These are phyloP conservation scores for Aphaenogaster ashmeadi DNA, from an alignment of 1,140 invertebrate species.

Conservation along the genomic window DNA sequence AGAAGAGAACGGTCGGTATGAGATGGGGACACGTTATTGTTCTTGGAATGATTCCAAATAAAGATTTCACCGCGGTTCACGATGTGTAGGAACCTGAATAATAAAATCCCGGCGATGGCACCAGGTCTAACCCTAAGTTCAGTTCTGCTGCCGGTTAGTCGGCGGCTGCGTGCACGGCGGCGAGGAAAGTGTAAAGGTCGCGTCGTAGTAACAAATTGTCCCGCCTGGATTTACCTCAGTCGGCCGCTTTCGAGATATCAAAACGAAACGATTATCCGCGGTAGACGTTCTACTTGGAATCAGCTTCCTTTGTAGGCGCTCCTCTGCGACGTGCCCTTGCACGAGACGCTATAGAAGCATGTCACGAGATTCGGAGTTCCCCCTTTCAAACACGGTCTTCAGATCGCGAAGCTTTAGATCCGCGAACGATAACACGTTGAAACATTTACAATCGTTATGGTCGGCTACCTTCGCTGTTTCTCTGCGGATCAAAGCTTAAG, in stretches of 20 bases:
- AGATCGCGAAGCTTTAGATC: slow-evolving; percentile 31
- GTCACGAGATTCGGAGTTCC: slow-evolving; percentile 28
- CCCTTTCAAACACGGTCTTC: slow-evolving; percentile 27
- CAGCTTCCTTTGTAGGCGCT: slow-evolving; percentile 38
- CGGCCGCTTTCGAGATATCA: slow-evolving; percentile 70
- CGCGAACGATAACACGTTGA: slow-evolving; percentile 32
- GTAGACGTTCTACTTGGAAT: slow-evolving; percentile 68
- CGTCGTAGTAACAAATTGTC: slow-evolving; percentile 77
- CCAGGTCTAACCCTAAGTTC: slow-evolving; percentile 79
- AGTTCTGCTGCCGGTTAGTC: slow-evolving; percentile 71
- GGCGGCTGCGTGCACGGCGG: slow-evolving; percentile 27
- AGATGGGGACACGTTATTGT: slow-evolving; percentile 85
- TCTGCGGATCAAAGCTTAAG: background rate
- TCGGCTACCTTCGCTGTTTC: background rate
- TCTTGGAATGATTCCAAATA: slow-evolving; percentile 88
- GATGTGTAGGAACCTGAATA: slow-evolving; percentile 84
- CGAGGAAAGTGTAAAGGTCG: slow-evolving; percentile 69
- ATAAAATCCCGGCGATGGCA: slow-evolving; percentile 84
- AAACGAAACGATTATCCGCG: slow-evolving; percentile 72
- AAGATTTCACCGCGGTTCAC: slow-evolving; percentile 85
- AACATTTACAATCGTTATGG: slow-evolving; percentile 3
- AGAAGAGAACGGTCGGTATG: slow-evolving; percentile 11
- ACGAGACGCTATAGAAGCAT: background rate
- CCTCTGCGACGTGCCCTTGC: slow-evolving; percentile 33
- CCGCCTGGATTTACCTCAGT: slow-evolving; percentile 78